Conservation (phyloP, 1,140 invertebrate genomes). For the Homalodisca vitripennis region DNA sequence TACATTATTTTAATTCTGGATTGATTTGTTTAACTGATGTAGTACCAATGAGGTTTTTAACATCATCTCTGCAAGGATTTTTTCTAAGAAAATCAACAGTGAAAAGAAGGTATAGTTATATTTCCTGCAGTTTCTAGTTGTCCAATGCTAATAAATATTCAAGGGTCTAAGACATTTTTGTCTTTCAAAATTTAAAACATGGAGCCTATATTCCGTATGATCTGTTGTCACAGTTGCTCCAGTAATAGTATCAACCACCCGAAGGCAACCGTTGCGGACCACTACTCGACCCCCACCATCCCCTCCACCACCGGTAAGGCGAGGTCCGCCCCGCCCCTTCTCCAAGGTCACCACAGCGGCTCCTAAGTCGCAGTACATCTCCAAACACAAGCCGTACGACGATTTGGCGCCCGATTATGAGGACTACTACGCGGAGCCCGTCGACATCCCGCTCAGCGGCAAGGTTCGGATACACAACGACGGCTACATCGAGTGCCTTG, state of each 20-base stretch:
- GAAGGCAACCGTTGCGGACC: not conserved
- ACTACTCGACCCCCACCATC: slow-evolving; percentile 38
- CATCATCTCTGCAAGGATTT: too few species aligned
- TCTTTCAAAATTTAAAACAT: too few species aligned
- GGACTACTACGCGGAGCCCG: slow-evolving; percentile 46
- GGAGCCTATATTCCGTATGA: too few species aligned
- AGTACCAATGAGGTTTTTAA: too few species aligned
- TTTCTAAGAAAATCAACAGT: too few species aligned
- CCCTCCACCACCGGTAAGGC: slow-evolving; percentile 42
- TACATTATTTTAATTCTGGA: too few species aligned
- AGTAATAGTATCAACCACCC: not conserved
- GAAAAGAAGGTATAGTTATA: too few species aligned
- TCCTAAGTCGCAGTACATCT: slow-evolving; percentile 21
- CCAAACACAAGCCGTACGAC: slow-evolving; percentile 40
- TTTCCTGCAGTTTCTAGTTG: too few species aligned
- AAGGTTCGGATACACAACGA: slow-evolving; percentile 56
- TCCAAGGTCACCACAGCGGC: slow-evolving; percentile 32
- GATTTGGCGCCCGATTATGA: slow-evolving; percentile 51
- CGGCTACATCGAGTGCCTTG: slow-evolving; percentile 74
- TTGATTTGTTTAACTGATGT: too few species aligned
- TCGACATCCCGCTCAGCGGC: slow-evolving; percentile 50
- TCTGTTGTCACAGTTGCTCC: slow-evolving; percentile 10
- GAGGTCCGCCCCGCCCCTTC: slow-evolving; percentile 36
- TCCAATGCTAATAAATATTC: too few species aligned
- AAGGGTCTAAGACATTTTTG: too few species aligned